Percentiles rank a stretch among this genome's conserved stretches.
phyloP scores from a whole-genome alignment of 2,888 invertebrate genomes.

The Caenorhabditis panamensis region DNA sequence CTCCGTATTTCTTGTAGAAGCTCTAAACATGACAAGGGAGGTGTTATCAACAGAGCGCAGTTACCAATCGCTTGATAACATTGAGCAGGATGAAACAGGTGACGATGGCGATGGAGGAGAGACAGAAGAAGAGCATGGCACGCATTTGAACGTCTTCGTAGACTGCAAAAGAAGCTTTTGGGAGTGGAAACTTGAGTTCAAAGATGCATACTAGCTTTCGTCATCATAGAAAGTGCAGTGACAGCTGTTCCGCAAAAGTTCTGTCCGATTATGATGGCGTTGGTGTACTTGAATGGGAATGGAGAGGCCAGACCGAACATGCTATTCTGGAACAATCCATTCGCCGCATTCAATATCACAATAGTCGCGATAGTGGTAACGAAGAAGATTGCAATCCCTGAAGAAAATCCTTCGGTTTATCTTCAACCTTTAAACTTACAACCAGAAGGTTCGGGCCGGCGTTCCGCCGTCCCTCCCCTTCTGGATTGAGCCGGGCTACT shows the following conservation, averaged over 20 bases:
- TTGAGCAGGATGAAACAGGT: constrained; percentile 41
- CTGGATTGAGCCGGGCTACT: too few species aligned
- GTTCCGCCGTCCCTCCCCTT: too few species aligned
- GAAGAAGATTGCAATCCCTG: constrained; percentile 82
- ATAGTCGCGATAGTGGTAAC: constrained; percentile 82
- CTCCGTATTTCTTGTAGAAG: constrained; percentile 40
- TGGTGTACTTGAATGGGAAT: constrained; percentile 87
- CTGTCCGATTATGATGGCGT: constrained; percentile 89
- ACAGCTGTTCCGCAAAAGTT: constrained; percentile 81
- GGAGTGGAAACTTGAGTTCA: background rate
- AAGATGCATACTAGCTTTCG: constrained; percentile 48
- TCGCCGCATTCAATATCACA: constrained; percentile 85
- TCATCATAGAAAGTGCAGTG: constrained; percentile 77
- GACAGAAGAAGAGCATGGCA: constrained; percentile 97
- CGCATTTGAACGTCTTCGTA: constrained; percentile 27
- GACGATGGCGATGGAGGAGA: constrained; percentile 84
- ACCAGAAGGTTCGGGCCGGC: too few species aligned
- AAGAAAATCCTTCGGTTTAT: too few species aligned
- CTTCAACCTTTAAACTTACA: too few species aligned
- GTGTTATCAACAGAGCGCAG: background rate
- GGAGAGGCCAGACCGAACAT: constrained; percentile 94
- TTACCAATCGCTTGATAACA: constrained; percentile 27
- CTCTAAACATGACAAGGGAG: background rate
- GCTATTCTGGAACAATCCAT: constrained; percentile 88
- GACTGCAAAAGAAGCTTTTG: constrained; percentile 17